Base-by-base conservation (phyloP, 2,113 vertebrate genomes). In the Spea bombifrons region DNA sequence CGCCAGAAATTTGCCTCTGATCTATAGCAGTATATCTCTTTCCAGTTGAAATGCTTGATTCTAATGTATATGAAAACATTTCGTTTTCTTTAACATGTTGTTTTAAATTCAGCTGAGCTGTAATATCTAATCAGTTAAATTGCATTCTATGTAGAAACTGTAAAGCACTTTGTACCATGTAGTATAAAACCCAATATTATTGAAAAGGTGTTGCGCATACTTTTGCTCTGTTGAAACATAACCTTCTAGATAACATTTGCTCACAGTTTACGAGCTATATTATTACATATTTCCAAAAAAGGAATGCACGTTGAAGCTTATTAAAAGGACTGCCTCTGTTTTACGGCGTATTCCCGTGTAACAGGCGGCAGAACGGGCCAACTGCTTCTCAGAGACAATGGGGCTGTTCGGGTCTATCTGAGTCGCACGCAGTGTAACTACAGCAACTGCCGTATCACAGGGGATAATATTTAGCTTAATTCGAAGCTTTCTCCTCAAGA, bases 401-500 rank as follows among this genome's bases (percentile, higher is more conserved):
- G 15, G 13, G n/a, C 61, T 16, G 61, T 9, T 17, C n/a, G 8
- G n/a, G n/a, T 16, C 17, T 64, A 64, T 64, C n/a, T 17, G 3
- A 64, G 16, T 64, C 17, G 3, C 61, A 64, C 30, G 61, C 61
- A 64, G 61, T 16, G 61, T 64, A 30, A 64, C 61, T 64, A 64
- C 61, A 64, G n/a, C 61, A 64, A 64, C 61, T 64, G 4, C 17
- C 16, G 61, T 64, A 64, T 17, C 61, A 17, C 30, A 64, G n/a
- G 61, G 61, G 16, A 64, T 64, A 64, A 16, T 5, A 64, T 64
- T 64, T 64, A 64, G 59, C n/a, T 16, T 64, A 17, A 30, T 64
- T 64, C 85, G 85, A 86, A 89, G 61, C 61, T 64, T 92, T 91
- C 90, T 86, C 88, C 90, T 90, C 83, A 84, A 78, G 88, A 88